phyloP scores from a whole-genome alignment of 2,797 vertebrate species.

The Poeciliopsis infans region DNA sequence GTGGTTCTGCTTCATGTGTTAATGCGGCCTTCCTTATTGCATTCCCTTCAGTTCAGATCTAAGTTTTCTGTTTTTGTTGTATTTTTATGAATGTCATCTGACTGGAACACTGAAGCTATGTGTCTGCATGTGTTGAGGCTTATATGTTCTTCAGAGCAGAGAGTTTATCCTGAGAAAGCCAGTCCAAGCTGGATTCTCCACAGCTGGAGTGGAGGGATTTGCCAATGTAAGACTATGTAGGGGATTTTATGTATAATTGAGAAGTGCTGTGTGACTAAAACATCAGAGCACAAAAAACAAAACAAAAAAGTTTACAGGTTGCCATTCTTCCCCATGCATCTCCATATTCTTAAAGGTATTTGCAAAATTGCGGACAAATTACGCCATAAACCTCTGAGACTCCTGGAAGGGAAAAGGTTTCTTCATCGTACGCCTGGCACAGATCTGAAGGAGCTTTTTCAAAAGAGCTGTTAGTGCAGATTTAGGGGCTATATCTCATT shows the following conservation, averaged over 20 bases:
- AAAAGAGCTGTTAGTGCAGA: slow-evolving; percentile 21
- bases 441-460: slow-evolving; percentile 24
- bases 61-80: background rate
- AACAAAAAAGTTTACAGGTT: slow-evolving; percentile 53
- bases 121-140: slow-evolving; percentile 61
- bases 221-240: slow-evolving; percentile 52
- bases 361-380: slow-evolving; percentile 61
- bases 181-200: slow-evolving; percentile 52
- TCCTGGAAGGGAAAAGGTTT: slow-evolving; percentile 56
- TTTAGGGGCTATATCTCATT: slow-evolving; percentile 18
- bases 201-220: slow-evolving; percentile 60
- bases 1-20: slow-evolving; percentile 21
- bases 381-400: slow-evolving; percentile 58
- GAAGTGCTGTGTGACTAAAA: slow-evolving; percentile 58
- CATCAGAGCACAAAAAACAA: slow-evolving; percentile 61
- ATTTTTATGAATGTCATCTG: slow-evolving; percentile 58
- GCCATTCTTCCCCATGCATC: slow-evolving; percentile 32
- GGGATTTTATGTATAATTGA: slow-evolving; percentile 61
- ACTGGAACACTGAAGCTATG: slow-evolving; percentile 49
- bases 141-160: slow-evolving; percentile 52
- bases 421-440: slow-evolving; percentile 29
- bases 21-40: slow-evolving; percentile 22
- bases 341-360: slow-evolving; percentile 48
- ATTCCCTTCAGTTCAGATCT: slow-evolving; percentile 12
- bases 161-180: slow-evolving; percentile 58